Conservation (phyloP, 2,888 invertebrate species). For the Proisotoma minuta region DNA sequence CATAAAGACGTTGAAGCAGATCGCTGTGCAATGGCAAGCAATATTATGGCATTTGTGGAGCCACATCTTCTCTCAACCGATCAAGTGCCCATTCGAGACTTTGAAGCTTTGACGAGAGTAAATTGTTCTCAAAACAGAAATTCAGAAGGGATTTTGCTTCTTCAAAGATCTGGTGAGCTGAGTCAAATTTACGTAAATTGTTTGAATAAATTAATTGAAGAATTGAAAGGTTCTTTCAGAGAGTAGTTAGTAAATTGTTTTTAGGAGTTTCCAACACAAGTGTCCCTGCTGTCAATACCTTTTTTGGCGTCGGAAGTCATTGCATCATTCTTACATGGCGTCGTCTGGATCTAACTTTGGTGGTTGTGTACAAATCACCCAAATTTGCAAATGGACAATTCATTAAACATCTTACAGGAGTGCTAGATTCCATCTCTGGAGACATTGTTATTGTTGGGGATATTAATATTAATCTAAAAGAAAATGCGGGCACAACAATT, state of each 20-base stretch:
- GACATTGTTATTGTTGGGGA: background rate
- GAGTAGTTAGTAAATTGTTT: no score
- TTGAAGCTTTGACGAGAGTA: background rate
- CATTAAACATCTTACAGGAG: background rate
- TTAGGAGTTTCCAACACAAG: no score
- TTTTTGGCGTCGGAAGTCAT: no score
- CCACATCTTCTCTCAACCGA: background rate
- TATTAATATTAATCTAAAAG: background rate
- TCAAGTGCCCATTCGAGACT: background rate
- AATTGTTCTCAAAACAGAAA: background rate
- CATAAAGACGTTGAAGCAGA: background rate
- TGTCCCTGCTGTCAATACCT: no score
- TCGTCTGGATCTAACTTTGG: background rate
- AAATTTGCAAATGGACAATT: background rate
- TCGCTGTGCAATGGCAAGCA: background rate
- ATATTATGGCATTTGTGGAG: background rate
- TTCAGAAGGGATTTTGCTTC: conserved; percentile 3
- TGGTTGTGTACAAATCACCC: background rate
- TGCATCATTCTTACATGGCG: background rate
- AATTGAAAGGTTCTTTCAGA: no score
- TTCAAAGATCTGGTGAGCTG: no score
- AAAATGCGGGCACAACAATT: background rate
- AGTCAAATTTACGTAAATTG: no score
- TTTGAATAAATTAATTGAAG: no score
- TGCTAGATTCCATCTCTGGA: background rate